Percentiles rank a stretch among this genome's conserved stretches.
These are phyloP conservation scores for Euplexia lucipara DNA, from an alignment of 2,888 invertebrate genomes.

Conservation along the genomic window DNA sequence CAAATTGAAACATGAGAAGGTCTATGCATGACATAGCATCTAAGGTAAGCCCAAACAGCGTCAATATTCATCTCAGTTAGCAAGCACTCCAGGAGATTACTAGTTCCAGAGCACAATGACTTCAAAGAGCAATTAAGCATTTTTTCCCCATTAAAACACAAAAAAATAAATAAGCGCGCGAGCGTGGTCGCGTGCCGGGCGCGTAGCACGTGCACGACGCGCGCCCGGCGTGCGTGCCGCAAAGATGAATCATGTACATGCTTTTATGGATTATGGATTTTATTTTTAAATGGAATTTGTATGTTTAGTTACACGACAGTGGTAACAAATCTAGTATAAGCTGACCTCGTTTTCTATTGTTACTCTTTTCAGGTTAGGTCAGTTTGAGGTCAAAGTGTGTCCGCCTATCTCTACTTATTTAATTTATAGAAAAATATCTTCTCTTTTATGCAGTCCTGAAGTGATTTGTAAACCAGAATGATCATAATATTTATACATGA, in stretches of 20 bases:
- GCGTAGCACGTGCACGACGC: conserved; percentile 66
- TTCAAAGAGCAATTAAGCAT: conserved; percentile 82
- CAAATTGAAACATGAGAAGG: conserved; percentile 9
- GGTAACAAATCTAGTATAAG: too few relatives aligned
- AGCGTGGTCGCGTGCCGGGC: conserved; percentile 62
- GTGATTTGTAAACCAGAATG: too few relatives aligned
- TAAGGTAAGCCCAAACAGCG: conserved; percentile 51
- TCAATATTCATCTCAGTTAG: conserved; percentile 74
- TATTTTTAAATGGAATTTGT: conserved; percentile 36
- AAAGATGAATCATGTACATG: conserved; percentile 44
- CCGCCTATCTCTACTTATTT: too few relatives aligned
- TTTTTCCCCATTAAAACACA: conserved; percentile 80
- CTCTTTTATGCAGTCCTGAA: not conserved
- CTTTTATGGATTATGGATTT: conserved; percentile 58
- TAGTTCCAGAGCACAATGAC: conserved; percentile 68
- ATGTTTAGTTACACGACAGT: not conserved
- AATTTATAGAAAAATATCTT: not conserved
- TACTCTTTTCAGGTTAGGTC: too few relatives aligned
- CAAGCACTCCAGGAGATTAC: conserved; percentile 78
- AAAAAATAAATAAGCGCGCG: conserved; percentile 70
- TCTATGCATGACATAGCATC: too few relatives aligned
- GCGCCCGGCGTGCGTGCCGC: conserved; percentile 31
- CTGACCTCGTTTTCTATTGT: too few relatives aligned
- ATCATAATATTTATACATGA: too few relatives aligned
- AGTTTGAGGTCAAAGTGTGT: too few relatives aligned